phyloP scores from a whole-genome alignment of 2,113 vertebrate genomes.

The Phyllostomus discolor region DNA sequence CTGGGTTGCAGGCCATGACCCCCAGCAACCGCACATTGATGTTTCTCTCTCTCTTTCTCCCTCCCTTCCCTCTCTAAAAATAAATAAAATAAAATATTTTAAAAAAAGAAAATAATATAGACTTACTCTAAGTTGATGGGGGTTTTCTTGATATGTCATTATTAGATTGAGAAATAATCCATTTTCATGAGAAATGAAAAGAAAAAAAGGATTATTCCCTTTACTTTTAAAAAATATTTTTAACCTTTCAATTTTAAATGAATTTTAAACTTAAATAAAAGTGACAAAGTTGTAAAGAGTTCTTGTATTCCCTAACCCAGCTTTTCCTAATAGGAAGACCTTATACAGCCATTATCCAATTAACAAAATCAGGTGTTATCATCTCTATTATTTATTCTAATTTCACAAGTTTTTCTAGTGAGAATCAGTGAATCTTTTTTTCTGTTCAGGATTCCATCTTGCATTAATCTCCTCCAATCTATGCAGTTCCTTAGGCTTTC shows the following conservation, averaged over 20 bases:
- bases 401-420: neutral
- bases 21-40: too few relatives aligned
- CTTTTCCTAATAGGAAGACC: neutral
- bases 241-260: neutral
- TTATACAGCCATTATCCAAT: neutral
- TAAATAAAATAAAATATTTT: too few relatives aligned
- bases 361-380: neutral
- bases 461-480: neutral
- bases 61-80: too few relatives aligned
- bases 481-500: neutral
- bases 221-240: neutral
- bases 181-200: neutral
- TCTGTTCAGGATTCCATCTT: neutral
- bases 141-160: neutral
- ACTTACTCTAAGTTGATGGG: too few relatives aligned
- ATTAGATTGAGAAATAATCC: neutral
- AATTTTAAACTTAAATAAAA: neutral
- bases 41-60: too few relatives aligned
- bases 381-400: neutral
- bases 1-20: too few relatives aligned
- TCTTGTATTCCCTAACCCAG: neutral
- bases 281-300: neutral
- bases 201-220: neutral
- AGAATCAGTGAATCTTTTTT: neutral
- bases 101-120: neutral